Evolutionary conservation across 2,888 invertebrate genomes (phyloP), one percentile per base, ranked within the genome.

Genomic region (Leucophenga maculata): DNA sequence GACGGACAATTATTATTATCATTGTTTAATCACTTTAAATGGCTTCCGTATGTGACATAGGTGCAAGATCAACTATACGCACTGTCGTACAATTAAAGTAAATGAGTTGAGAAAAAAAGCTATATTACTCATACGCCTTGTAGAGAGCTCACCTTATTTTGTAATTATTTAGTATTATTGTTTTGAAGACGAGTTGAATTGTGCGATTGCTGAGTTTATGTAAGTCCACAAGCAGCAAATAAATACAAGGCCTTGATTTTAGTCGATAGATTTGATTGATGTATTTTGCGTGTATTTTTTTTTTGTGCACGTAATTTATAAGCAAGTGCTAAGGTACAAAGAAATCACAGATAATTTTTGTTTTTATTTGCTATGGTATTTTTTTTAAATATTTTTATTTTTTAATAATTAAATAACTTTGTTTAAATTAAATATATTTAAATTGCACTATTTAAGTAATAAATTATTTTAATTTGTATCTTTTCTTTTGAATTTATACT

Each of bases 321-420:
- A 69, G 57, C 71, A n/a, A 31, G 32, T 59, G 16, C 39, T 26
- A 65, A 68, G 70, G 67, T 72, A 67, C 50, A 74, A 52, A 69
- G 64, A 68, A 74, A 82, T 83, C 83, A 82, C 81, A 82, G 81
- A 77, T 76, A 71, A 44, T 52, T 70, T 67, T 60, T n/a, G 32
- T 57, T 69, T 65, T 3, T 48, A 68, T 59, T 9, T 64, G 55
- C 39, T 57, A 44, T 72, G 70, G 20, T 70, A 54, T 60, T 69
- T 69, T 59, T 59, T n/a, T 57, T 18, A 18, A 48, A 60, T 6
- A 32, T 68, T 22, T 22, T 55, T 64, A 32, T 18, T 59, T 32
- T 55, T n/a, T 65, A 50, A 50, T 31, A 14, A 8, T 14, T 64
- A 60, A 22, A 64, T 48, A 55, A 59, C 13, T 26, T 64, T 60